A percentile compares a stretch with the other conserved stretches of the same genome.
These are phyloP conservation scores for Chondrosia reniformis DNA, from an alignment of 37 sponge, comb jelly and placozoan species.

Conservation along the genomic window DNA sequence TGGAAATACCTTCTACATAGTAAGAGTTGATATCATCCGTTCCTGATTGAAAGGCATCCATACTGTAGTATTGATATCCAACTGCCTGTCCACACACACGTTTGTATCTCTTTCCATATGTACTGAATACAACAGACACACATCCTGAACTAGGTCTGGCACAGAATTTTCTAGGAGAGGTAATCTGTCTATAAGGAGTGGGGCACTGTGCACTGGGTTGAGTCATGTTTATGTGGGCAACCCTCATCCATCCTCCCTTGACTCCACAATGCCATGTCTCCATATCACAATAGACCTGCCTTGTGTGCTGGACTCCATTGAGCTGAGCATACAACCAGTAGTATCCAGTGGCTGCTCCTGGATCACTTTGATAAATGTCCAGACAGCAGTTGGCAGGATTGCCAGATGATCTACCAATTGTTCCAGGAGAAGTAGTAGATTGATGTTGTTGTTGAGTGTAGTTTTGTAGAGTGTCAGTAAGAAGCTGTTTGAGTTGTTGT, in stretches of 20 bases:
- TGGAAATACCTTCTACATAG: slow-evolving; percentile 3
- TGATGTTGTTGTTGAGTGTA: no score
- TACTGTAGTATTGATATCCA: slow-evolving; percentile 14
- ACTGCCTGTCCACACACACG: slow-evolving; percentile 22
- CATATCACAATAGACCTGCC: slow-evolving; percentile 10
- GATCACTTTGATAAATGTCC: not conserved
- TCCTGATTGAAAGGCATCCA: slow-evolving; percentile 1
- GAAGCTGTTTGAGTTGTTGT: not conserved
- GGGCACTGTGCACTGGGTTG: slow-evolving; percentile 16
- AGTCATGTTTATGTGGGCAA: slow-evolving; percentile 36
- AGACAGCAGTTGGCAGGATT: slow-evolving; percentile 3
- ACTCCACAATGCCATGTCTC: not conserved
- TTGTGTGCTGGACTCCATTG: no score
- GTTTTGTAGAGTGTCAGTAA: no score
- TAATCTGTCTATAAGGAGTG: not conserved
- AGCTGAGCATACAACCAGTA: not conserved
- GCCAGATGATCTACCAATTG: not conserved
- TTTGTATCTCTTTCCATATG: slow-evolving; percentile 15
- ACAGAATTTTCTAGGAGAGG: slow-evolving; percentile 5
- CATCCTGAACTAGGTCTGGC: not conserved
- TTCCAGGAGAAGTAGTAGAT: no score
- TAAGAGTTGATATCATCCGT: not conserved
- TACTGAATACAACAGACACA: not conserved
- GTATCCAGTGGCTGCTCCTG: not conserved
- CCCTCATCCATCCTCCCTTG: slow-evolving; percentile 33